phyloP scores from a whole-genome alignment of 2,797 vertebrate species.

The Enteromius unitaeniatus region DNA sequence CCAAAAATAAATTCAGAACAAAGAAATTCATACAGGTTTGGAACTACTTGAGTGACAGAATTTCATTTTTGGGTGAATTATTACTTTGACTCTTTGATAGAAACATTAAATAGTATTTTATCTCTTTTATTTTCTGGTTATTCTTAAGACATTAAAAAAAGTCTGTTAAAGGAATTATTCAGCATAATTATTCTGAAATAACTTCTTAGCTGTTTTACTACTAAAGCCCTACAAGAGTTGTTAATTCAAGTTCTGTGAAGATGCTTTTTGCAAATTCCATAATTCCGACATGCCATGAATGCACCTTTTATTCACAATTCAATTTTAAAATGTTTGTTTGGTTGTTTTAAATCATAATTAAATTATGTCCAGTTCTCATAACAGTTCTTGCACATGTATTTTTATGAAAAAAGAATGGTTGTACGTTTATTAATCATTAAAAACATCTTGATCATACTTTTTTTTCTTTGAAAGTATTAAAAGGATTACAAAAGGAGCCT shows the following conservation, averaged over 20 bases:
- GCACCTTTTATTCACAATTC: background rate
- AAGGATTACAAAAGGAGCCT: background rate
- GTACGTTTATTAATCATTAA: background rate
- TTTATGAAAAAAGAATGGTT: background rate
- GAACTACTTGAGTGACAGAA: too few relatives aligned
- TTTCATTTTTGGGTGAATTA: too few relatives aligned
- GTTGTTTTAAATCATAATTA: background rate
- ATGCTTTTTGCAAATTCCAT: background rate
- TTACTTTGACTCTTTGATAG: background rate
- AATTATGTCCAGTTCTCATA: background rate
- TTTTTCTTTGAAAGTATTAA: background rate
- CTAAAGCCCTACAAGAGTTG: background rate
- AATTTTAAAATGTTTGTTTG: background rate
- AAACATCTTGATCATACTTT: background rate
- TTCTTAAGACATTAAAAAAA: background rate
- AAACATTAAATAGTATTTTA: background rate
- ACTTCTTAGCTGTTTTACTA: background rate
- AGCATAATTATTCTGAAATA: background rate
- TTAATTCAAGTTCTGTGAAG: background rate
- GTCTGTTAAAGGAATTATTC: background rate
- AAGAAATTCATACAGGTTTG: too few relatives aligned
- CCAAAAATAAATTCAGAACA: too few relatives aligned
- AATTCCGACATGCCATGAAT: background rate
- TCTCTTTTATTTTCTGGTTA: background rate
- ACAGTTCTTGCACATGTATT: background rate